Evolutionary conservation across 2,113 vertebrate species (phyloP), one percentile per base, ranked within the genome.

Genomic region (Casuarius casuarius): DNA sequence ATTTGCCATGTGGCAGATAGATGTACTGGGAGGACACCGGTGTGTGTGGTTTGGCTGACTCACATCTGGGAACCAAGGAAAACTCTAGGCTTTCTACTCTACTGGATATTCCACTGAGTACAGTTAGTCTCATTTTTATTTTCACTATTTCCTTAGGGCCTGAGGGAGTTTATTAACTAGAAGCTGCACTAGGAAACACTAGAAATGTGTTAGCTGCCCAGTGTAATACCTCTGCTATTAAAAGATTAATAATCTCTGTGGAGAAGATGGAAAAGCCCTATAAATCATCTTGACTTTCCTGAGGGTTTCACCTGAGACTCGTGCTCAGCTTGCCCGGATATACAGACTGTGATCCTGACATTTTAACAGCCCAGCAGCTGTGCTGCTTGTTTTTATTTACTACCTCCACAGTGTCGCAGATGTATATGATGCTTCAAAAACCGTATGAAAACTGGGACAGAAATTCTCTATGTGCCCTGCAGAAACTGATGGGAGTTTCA

Each of bases 131-230:
- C 71, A 65, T 76, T 70, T 91, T 96, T 89, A 42, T 72, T 87
- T 33, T 82, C 76, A 72, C 87, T 94, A 78, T 92, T 95, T 96
- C 84, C 78, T 87, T 63, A 49, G 85, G 68, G 17, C 59, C 77
- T 59, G 14, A 40, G 91, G 74, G 87, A 87, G 29, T 92, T 94
- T 59, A 22, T 54, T 65, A 73, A 61, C 82, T 73, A 89, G 70
- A 82, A 93, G 56, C 66, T 70, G 48, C 40, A 73, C 66, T 72
- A 89, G 76, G n/a, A 49, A 94, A 94, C 91, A 71, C 52, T 42
- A 89, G 48, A 85, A 91, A 74, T 0, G 13, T 66, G 38, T 66
- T 62, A 89, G 40, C 49, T 87, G 70, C 59, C 68, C 71, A 25
- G 0, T 70, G 74, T 51, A 78, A 65, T 75, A 33, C 20, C 75